phyloP scores from a whole-genome alignment of 2,113 vertebrate species.

The Polyodon spathula region DNA sequence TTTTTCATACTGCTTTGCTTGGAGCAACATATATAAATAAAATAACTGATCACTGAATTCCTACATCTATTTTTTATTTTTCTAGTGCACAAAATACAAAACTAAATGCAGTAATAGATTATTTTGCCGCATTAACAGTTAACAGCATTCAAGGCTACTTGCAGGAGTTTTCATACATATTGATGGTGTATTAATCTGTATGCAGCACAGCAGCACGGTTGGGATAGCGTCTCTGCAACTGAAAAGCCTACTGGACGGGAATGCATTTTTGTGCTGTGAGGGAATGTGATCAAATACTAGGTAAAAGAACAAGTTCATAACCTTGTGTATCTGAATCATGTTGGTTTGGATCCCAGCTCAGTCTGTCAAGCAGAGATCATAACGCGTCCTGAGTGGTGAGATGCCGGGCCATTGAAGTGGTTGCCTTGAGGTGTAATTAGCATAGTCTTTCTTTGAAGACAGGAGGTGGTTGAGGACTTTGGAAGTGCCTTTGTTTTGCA shows the following conservation, averaged over 20 bases:
- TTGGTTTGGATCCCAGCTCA: conserved; percentile 31
- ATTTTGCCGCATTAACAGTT: no score
- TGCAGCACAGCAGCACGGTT: conserved; percentile 35
- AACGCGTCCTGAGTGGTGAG: not conserved
- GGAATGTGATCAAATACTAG: conserved; percentile 32
- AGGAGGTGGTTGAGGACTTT: conserved; percentile 11
- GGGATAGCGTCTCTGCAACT: conserved; percentile 34
- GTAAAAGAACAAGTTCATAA: conserved; percentile 29
- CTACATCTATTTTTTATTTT: no score
- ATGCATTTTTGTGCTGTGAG: conserved; percentile 10
- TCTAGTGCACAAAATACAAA: no score
- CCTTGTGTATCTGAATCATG: conserved; percentile 12
- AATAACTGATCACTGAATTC: no score
- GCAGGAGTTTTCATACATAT: not conserved
- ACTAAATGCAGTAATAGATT: no score
- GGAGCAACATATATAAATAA: no score
- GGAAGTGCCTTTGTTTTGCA: conserved; percentile 20
- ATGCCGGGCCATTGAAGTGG: conserved; percentile 3
- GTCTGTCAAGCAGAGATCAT: not conserved
- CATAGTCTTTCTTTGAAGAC: conserved; percentile 12
- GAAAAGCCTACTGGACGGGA: conserved; percentile 20
- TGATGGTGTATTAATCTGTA: conserved; percentile 40
- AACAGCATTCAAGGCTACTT: no score
- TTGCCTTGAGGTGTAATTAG: conserved; percentile 22
- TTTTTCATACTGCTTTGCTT: no score